phyloP scores from a whole-genome alignment of 2,797 vertebrate species.

The Enteromius viviparus region DNA sequence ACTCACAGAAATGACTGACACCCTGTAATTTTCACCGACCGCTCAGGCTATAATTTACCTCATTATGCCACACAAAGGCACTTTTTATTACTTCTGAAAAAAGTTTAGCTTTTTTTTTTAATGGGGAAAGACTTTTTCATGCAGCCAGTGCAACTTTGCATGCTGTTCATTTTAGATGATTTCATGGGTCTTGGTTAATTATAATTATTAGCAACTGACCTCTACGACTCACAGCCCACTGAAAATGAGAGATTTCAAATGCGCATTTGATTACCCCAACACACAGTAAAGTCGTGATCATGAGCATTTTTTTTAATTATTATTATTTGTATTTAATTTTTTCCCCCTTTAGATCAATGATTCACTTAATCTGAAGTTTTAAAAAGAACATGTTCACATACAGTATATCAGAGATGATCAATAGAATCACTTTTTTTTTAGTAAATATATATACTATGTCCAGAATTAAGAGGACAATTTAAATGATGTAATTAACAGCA shows the following conservation, averaged over 20 bases:
- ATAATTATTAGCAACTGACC: slow-evolving; percentile 16
- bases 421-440: not conserved
- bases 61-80: slow-evolving; percentile 61
- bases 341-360: not conserved
- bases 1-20: slow-evolving; percentile 64
- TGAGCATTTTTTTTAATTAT: not conserved
- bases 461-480: not conserved
- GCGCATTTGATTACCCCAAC: slow-evolving; percentile 8
- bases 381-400: not conserved
- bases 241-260: slow-evolving; percentile 1
- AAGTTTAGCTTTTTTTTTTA: not conserved
- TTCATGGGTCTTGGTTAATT: slow-evolving; percentile 20
- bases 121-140: slow-evolving; percentile 27
- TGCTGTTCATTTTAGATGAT: slow-evolving; percentile 16
- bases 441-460: not conserved
- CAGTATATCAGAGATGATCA: not conserved
- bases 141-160: slow-evolving; percentile 64
- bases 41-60: slow-evolving; percentile 69
- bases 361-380: not conserved
- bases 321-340: not conserved
- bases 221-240: not conserved
- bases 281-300: not conserved
- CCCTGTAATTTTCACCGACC: slow-evolving; percentile 66
- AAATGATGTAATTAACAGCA: not conserved
- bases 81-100: slow-evolving; percentile 39